phyloP scores from a whole-genome alignment of 2,888 invertebrate species.

The Pilophorus perplexus region DNA sequence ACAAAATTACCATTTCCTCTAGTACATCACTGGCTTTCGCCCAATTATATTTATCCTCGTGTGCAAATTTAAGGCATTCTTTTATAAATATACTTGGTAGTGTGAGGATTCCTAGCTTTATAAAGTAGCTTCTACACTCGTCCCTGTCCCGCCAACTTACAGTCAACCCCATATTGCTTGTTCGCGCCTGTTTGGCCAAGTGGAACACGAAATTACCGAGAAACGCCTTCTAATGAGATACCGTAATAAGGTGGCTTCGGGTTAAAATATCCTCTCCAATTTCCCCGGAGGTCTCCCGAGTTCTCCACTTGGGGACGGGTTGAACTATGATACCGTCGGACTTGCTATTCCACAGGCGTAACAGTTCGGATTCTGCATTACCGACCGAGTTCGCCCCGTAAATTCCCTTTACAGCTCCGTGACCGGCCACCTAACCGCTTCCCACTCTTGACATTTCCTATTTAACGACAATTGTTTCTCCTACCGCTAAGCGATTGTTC shows the following conservation, averaged over 20 bases:
- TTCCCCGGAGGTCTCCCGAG: slow-evolving; percentile 9
- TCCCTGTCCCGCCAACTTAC: no score
- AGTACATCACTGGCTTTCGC: no score
- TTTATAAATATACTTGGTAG: no score
- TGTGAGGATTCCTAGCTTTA: no score
- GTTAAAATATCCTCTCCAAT: slow-evolving; percentile 29
- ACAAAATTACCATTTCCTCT: no score
- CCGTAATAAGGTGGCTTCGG: slow-evolving; percentile 14
- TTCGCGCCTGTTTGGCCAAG: no score
- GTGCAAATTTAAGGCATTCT: no score
- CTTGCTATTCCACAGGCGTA: slow-evolving; percentile 22
- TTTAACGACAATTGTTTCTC: slow-evolving; percentile 23
- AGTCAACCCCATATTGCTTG: no score
- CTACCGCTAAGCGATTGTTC: slow-evolving; percentile 11
- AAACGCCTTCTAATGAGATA: slow-evolving; percentile 5
- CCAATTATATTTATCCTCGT: no score
- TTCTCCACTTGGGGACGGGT: no score
- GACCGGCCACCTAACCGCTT: slow-evolving; percentile 24
- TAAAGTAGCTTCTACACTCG: no score
- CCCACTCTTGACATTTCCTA: slow-evolving; percentile 10
- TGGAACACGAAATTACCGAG: neutral
- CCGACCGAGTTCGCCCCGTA: slow-evolving; percentile 15
- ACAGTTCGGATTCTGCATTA: slow-evolving; percentile 26
- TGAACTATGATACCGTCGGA: slow-evolving; percentile 18
- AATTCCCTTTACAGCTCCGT: slow-evolving; percentile 21